Evolutionary conservation across 2,888 invertebrate species (phyloP).

Genomic region (Tetranychus piercei): DNA sequence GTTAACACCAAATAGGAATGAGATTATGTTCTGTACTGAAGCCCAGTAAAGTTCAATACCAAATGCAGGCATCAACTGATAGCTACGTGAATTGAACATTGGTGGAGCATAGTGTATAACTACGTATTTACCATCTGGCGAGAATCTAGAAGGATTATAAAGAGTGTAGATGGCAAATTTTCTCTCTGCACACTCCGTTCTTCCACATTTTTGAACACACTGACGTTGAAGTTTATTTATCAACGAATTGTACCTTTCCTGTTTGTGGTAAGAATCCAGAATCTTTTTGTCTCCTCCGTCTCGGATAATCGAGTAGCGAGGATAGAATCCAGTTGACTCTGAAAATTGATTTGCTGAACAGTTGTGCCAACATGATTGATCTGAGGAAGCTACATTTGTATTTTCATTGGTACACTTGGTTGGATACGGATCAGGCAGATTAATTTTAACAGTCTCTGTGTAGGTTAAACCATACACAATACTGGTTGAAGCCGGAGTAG

Average conservation of each 20-base stretch:
- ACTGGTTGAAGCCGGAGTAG: not conserved
- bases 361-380: not conserved
- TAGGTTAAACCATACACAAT: not conserved
- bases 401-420: not conserved
- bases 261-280: not conserved
- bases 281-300: not conserved
- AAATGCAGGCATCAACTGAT: not conserved
- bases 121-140: not conserved
- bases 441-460: not conserved
- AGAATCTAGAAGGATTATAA: not conserved
- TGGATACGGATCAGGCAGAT: not conserved
- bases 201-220: not conserved
- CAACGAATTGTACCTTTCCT: not conserved
- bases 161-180: not conserved
- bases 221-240: not conserved
- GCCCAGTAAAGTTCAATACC: not conserved
- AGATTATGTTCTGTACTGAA: not conserved
- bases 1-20: not conserved
- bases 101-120: not conserved
- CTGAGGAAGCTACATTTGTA: not conserved
- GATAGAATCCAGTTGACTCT: not conserved
- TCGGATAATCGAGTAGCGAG: not conserved
- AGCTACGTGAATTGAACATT: not conserved
- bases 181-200: not conserved
- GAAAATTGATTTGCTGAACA: not conserved